Evolutionary conservation across 2,113 vertebrate species (phyloP).

Genomic region (Phodopus roborovskii): DNA sequence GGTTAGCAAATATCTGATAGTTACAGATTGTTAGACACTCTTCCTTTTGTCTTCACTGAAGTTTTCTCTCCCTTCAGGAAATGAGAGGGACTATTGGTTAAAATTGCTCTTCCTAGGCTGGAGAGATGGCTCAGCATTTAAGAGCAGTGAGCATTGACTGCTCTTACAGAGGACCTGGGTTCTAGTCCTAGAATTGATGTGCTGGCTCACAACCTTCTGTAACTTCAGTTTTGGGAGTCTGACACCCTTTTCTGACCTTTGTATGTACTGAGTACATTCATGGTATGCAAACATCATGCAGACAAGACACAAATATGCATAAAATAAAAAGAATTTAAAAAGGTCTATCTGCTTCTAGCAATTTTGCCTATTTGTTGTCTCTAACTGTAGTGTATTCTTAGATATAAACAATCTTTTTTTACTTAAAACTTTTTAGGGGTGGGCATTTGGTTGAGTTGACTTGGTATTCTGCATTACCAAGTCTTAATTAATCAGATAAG

Average conservation of each 20-base stretch:
- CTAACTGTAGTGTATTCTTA: constrained; percentile 28
- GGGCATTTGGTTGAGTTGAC: constrained; percentile 23
- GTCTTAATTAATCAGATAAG: constrained; percentile 2
- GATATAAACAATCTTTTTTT: constrained; percentile 40
- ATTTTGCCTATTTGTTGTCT: constrained; percentile 16
- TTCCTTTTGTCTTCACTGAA: background rate
- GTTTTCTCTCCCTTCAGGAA: constrained; percentile 28
- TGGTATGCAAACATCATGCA: background rate
- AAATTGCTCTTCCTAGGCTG: constrained; percentile 5
- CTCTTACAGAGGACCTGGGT: background rate
- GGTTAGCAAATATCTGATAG: constrained; percentile 40
- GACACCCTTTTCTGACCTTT: background rate
- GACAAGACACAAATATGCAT: background rate
- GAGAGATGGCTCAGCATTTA: background rate
- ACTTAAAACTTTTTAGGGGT: background rate
- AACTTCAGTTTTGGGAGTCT: background rate
- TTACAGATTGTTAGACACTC: background rate
- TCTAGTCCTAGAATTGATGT: background rate
- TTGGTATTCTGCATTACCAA: background rate
- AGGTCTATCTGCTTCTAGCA: background rate
- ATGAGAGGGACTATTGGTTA: constrained; percentile 30
- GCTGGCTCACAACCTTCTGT: background rate
- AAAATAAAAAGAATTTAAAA: background rate
- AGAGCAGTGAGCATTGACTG: background rate
- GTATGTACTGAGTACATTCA: background rate